Base-by-base conservation (phyloP, 2,113 vertebrate species). In the Nycticryphes semicollaris region DNA sequence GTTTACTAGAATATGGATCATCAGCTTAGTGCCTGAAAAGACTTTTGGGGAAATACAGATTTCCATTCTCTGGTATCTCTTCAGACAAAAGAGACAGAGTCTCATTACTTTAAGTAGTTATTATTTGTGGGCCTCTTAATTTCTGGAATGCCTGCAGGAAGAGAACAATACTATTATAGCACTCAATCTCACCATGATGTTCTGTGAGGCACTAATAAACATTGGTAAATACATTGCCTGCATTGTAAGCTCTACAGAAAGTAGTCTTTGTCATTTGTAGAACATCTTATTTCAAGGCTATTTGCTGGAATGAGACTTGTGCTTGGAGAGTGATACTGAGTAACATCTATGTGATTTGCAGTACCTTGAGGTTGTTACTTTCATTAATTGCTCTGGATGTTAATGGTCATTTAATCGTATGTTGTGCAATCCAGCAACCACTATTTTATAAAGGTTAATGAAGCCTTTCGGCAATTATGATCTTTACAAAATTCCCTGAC, bases 381-480 rank as follows among this genome's bases (percentile, higher is more conserved):
- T 84, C 64, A 87, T 93, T 95, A 89, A 96, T 90, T 82, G 90
- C 75, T 81, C 48, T 84, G 82, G 69, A 82, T 95, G 84, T 87
- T 96, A 95, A 93, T 54, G 85, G 90, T 87, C 92, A 87, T 91
- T 95, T 94, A 87, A 91, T 89, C 9, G 41, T 87, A 82, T 62
- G 51, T 75, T 91, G 48, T 84, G 47, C 53, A 89, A 93, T 91
- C 50, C 81, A 81, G 62, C 64, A 68, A 62, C 77, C 24, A 68
- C 87, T 89, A 77, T 78, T 96, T 93, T 87, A 75, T 84, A 95
- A 97, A 95, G 94, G 82, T 94, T 97, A 97, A 97, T 87, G 90
- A 95, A 91, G 90, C 82, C 87, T 93, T 96, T 70, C 80, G 74
- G 92, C 82, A 90, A 54, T 95, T 95, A 94, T 45, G 66, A 85